A percentile compares a stretch with the other conserved stretches of the same genome.
phyloP scores from a whole-genome alignment of 2,888 invertebrate species.

The Netelia inedita region DNA sequence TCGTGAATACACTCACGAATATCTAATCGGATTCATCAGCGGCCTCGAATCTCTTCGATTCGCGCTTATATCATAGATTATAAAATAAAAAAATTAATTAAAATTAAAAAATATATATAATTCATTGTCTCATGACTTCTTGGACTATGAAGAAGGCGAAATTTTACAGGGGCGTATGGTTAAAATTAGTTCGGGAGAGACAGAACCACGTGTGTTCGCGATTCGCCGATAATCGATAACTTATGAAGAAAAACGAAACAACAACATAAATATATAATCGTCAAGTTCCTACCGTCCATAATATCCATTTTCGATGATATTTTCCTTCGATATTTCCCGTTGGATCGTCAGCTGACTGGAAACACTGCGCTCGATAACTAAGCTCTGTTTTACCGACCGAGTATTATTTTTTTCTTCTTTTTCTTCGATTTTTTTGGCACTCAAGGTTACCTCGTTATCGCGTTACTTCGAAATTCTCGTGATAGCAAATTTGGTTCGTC shows the following conservation, averaged over 20 bases:
- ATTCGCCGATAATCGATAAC: background rate
- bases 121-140: too few relatives aligned
- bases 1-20: too few relatives aligned
- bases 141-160: too few relatives aligned
- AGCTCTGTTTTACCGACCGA: background rate
- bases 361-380: background rate
- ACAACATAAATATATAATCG: background rate
- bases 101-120: too few relatives aligned
- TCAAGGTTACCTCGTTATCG: background rate
- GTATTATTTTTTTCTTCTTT: background rate
- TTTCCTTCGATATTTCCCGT: background rate
- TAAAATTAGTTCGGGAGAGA: too few relatives aligned
- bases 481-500: background rate
- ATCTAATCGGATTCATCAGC: too few relatives aligned
- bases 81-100: too few relatives aligned
- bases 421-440: background rate
- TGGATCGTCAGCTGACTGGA: slow-evolving; percentile 7
- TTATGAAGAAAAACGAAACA: background rate
- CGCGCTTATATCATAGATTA: too few relatives aligned
- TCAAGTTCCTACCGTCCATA: slow-evolving; percentile 75
- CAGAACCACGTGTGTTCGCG: too few relatives aligned
- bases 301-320: slow-evolving; percentile 73
- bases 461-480: background rate
- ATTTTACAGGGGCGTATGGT: too few relatives aligned
- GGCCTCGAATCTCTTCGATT: too few relatives aligned